Conservation (phyloP, 2,888 invertebrate genomes). For the Gymnocheta viridis region DNA sequence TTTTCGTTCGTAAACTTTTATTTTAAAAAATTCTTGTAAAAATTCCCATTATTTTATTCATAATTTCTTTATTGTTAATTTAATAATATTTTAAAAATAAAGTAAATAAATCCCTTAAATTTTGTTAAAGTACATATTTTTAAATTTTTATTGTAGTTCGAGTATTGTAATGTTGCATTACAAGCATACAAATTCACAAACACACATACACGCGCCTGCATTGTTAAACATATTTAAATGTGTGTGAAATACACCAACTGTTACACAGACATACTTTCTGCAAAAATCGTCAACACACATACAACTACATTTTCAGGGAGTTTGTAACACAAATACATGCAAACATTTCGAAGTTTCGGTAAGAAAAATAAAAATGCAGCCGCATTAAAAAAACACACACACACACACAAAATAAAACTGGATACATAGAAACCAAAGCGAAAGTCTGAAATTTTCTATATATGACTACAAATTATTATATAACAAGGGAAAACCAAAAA, state of each 20-base stretch:
- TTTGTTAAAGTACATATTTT: neutral
- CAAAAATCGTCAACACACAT: slow-evolving; percentile 34
- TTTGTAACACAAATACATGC: slow-evolving; percentile 51
- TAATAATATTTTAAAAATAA: neutral
- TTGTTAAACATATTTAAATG: neutral
- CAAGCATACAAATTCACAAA: neutral
- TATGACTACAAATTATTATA: slow-evolving; percentile 22
- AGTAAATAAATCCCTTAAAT: neutral
- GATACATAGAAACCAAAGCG: slow-evolving; percentile 69
- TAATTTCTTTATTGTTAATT: too few relatives aligned
- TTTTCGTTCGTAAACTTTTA: too few relatives aligned
- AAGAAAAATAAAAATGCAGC: slow-evolving; percentile 27
- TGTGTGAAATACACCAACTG: slow-evolving; percentile 57
- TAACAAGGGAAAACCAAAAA: slow-evolving; percentile 23
- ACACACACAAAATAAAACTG: neutral
- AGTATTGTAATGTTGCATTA: neutral
- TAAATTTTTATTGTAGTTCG: too few relatives aligned
- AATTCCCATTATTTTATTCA: too few relatives aligned
- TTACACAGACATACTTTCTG: slow-evolving; percentile 67
- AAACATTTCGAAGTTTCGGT: slow-evolving; percentile 37
- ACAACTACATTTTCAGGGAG: slow-evolving; percentile 41
- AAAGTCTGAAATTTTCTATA: slow-evolving; percentile 68
- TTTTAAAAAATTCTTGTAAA: too few relatives aligned
- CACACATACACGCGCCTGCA: neutral
- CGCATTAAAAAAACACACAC: neutral